phyloP scores from a whole-genome alignment of 2,888 invertebrate species.

The Drosophila ezoana region DNA sequence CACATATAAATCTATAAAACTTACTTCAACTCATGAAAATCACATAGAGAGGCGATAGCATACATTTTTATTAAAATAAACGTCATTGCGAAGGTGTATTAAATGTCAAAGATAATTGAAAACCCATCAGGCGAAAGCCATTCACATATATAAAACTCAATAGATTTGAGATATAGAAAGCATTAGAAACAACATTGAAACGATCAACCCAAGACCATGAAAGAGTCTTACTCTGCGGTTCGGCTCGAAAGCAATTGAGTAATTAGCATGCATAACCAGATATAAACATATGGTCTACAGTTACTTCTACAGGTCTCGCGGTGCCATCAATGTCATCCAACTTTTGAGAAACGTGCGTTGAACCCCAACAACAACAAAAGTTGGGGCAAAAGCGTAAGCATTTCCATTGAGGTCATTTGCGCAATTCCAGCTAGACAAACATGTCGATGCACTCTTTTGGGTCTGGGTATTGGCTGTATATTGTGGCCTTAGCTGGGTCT shows the following conservation, averaged over 20 bases:
- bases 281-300: constrained; percentile 3
- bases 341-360: constrained; percentile 47
- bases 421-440: constrained; percentile 25
- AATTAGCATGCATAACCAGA: constrained; percentile 26
- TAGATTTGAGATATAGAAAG: too few relatives aligned
- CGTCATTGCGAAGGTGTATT: too few relatives aligned
- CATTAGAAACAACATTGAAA: too few relatives aligned
- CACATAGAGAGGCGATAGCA: too few relatives aligned
- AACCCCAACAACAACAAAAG: constrained; percentile 36
- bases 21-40: too few relatives aligned
- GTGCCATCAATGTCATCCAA: constrained; percentile 35
- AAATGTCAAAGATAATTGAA: too few relatives aligned
- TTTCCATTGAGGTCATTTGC: constrained; percentile 49
- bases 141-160: too few relatives aligned
- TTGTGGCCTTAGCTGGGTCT: constrained; percentile 1
- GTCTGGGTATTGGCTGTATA: neutral
- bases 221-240: neutral
- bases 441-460: constrained; percentile 32
- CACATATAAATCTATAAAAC: too few relatives aligned
- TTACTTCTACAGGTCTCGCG: constrained; percentile 10
- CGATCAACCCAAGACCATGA: too few relatives aligned
- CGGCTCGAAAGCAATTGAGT: neutral
- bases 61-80: neutral
- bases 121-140: too few relatives aligned
- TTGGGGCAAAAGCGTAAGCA: constrained; percentile 14